phyloP scores from a whole-genome alignment of 2,797 vertebrate species.

The Sarcophilus harrisii region DNA sequence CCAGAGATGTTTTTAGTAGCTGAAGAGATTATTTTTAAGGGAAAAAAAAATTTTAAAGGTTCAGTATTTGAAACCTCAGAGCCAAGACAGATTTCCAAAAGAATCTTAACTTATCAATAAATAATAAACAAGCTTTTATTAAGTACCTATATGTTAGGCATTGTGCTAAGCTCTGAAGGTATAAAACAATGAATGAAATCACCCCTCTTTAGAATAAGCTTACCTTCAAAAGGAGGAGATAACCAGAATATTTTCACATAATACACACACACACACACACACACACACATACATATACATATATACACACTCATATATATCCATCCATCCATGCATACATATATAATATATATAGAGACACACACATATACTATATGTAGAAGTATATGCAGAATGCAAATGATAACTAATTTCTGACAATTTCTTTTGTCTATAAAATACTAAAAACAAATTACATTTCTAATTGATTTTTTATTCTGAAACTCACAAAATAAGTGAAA shows the following conservation, averaged over 20 bases:
- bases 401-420: not conserved
- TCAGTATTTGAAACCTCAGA: not conserved
- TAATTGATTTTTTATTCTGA: not conserved
- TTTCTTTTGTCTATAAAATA: not conserved
- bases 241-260: not conserved
- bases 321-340: not conserved
- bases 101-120: not conserved
- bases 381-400: not conserved
- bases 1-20: not conserved
- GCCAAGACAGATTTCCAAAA: not conserved
- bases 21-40: not conserved
- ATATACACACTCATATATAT: no score
- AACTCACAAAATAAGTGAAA: not conserved
- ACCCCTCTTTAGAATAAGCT: not conserved
- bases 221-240: not conserved
- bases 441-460: not conserved
- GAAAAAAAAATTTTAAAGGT: not conserved
- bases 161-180: not conserved
- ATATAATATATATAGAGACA: not conserved
- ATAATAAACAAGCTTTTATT: not conserved
- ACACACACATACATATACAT: no score
- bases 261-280: not conserved
- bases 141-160: not conserved
- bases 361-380: not conserved
- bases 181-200: not conserved